These are phyloP conservation scores for Protonemura montana DNA, from an alignment of 2,888 invertebrate species.

Conservation along the genomic window DNA sequence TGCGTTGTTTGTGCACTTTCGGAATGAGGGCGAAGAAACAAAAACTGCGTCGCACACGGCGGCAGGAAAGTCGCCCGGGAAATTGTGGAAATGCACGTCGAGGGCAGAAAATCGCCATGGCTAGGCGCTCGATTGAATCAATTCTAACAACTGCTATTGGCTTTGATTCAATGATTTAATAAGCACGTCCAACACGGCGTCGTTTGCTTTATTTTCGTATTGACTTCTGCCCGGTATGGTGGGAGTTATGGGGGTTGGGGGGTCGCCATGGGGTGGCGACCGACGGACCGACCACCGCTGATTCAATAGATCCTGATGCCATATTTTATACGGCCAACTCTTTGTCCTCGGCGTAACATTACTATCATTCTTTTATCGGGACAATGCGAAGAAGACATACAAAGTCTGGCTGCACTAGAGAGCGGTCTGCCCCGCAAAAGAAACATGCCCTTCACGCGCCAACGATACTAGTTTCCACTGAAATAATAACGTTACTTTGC, in stretches of 20 bases:
- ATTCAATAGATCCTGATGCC: not conserved
- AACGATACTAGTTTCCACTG: not conserved
- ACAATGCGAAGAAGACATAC: not conserved
- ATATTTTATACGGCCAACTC: not conserved
- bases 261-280: too few species aligned
- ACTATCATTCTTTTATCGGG: slow-evolving; percentile 7
- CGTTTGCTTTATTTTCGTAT: slow-evolving; percentile 23
- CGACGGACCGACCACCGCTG: not conserved
- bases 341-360: not conserved
- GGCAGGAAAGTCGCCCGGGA: too few species aligned
- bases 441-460: not conserved
- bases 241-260: not conserved
- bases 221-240: not conserved
- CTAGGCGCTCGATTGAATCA: not conserved
- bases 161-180: slow-evolving; percentile 12
- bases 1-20: too few species aligned
- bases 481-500: not conserved
- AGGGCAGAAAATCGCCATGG: not conserved
- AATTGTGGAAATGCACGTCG: too few species aligned
- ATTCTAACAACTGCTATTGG: slow-evolving; percentile 7
- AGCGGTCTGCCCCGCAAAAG: too few species aligned
- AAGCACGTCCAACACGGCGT: not conserved
- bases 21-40: too few species aligned
- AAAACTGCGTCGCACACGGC: too few species aligned
- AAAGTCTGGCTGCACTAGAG: not conserved